Base-by-base conservation (phyloP, 2,888 invertebrate genomes). In the Argyresthia goedartella region DNA sequence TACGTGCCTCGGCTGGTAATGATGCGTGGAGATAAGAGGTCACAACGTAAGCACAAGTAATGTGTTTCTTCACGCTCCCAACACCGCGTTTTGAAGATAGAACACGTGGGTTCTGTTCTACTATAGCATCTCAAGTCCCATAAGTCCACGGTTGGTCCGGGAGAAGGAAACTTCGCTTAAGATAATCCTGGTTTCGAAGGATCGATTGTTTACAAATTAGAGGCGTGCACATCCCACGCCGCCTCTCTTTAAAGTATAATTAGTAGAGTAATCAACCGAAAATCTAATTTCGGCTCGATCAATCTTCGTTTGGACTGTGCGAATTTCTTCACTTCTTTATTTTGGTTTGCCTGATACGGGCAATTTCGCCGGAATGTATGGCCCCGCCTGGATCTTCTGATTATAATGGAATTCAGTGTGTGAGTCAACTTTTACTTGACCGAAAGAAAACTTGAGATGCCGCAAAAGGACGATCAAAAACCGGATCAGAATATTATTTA, bases 351-450 rank as follows among this genome's bases (percentile, higher is more conserved):
- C 55, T 44, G 53, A 63, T 63, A 62, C 60, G 62, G 61, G 60
- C 63, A 69, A 68, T 70, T 69, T 68, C 56, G 55, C 53, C 51
- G 63, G 67, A 62, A 66, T 65, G 61, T 60, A 25, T 34, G 15
- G 49, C 48, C 33, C 52, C 39, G 44, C 44, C 56, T 59, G 61
- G 62, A 62, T 58, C 59, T 60, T 65, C 69, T 70, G 69, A 73
- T 73, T 71, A 71, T 66, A 68, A 66, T 68, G 65, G 69, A 67
- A 71, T 72, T 64, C 56, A 63, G 61, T 55, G 25, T 25, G 64
- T 68, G 68, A 66, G 63, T 69, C 70, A 70, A 67, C 63, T 61
- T 68, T 66, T 66, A 65, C 66, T 61, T 64, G 67, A 67, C 65
- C 60, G 57, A 53, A 59, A 57, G 62, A 25, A 58, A 63, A 62